Base-by-base conservation (phyloP, 1,140 invertebrate genomes). In the Streblospio benedicti region DNA sequence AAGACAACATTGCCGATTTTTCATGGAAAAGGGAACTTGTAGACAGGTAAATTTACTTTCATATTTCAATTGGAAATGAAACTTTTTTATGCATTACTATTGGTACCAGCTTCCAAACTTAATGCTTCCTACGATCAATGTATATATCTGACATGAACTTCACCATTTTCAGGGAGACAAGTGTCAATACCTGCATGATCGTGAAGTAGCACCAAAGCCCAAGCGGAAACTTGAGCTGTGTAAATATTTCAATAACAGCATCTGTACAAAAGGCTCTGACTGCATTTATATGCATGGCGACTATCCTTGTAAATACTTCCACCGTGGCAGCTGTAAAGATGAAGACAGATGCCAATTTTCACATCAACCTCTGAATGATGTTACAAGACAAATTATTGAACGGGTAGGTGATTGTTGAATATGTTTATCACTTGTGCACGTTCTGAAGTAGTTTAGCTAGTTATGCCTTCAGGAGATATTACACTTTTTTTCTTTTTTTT, bases 301-400 rank as follows among this genome's bases (percentile, higher is more conserved):
- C 74, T 97, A 95, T 75, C 94, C 94, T 33, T 98, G 94, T 79
- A 97, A 97, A 82, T 96, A 90, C 80, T 96, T 87, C 72, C 93
- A 97, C 71, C 90, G 91, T 65, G 83, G 90, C 65, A 86, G 87
- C 49, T 97, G 93, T 76, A 83, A 83, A 63, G 78, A 82, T 20
- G 85, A 83, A 16, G 87, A 90, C 25, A 86, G 74, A 27, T 98
- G 94, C 79, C 91, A 94, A 78, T 97, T 97, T 76, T 91, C 90
- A 38, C 93, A 97, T 78, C 84, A 87, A 64, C 87, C 90, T 0
- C 78, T 97, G 0, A 86, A 83, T 68, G 88, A 89, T 57, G 82
- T 82, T 69, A 82, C 85, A 44, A 83, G 82, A 67, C 81, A 80
- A 67, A 83, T 89, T 57, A 76, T 89, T 51, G 76, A 86, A 1